Evolutionary conservation across 30 jellyfish, hydroid and myxozoan genomes (phyloP).

Genomic region (Phacellophora camtschatica): DNA sequence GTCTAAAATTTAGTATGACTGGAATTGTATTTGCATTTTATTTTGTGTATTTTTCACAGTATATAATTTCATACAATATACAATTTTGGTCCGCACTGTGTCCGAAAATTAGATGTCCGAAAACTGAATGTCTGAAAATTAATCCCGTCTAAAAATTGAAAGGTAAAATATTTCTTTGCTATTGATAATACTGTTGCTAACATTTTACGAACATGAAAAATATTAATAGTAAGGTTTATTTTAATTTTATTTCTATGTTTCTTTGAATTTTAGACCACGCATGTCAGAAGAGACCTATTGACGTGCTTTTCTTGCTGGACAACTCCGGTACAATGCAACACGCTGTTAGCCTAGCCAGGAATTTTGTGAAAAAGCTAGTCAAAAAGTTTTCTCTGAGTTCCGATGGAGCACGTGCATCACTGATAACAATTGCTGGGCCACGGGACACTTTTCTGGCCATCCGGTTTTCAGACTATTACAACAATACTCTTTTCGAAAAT

Average conservation of each 20-base stretch:
- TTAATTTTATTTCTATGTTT: not conserved
- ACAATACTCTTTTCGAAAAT: not conserved
- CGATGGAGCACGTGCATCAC: conserved; percentile 37
- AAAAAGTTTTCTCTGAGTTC: not conserved
- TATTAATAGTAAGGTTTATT: no score
- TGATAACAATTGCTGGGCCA: conserved; percentile 32
- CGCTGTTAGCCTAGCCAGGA: conserved; percentile 17
- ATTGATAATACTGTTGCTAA: no score
- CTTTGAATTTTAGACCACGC: not conserved
- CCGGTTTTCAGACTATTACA: conserved; percentile 27
- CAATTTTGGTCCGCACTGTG: no score
- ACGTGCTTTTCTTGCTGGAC: conserved; percentile 20
- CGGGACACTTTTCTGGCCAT: conserved; percentile 14
- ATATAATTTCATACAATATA: no score
- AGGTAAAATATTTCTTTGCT: no score
- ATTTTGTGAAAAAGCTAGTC: conserved; percentile 1
- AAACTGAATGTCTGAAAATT: no score
- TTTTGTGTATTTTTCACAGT: no score
- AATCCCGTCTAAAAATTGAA: no score
- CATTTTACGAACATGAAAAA: no score
- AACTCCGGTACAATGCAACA: conserved; percentile 59
- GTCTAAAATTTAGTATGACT: no score
- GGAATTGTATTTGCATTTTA: no score
- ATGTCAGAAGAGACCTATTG: conserved; percentile 3
- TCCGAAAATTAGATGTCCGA: no score